Conservation (phyloP, 2,888 invertebrate genomes). For the Notodonta dromedarius region DNA sequence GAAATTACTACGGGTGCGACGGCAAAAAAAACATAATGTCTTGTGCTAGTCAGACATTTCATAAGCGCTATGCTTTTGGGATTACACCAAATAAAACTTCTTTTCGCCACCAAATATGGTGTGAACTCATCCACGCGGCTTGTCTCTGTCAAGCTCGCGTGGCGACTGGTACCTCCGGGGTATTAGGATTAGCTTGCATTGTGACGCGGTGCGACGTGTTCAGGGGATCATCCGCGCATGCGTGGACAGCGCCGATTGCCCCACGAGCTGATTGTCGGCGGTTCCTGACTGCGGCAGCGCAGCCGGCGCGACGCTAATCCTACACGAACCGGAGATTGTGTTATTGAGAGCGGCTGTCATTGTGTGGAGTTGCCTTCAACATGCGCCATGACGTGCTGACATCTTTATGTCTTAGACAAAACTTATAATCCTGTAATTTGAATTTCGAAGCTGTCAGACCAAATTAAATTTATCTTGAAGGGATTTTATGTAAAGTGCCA, state of each 20-base stretch:
- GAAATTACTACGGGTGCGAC: no score
- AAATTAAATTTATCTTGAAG: no score
- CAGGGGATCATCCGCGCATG: constrained; percentile 11
- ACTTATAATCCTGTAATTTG: background rate
- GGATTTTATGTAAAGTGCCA: no score
- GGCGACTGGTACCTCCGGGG: background rate
- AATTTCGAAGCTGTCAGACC: background rate
- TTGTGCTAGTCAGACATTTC: background rate
- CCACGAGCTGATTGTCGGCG: background rate
- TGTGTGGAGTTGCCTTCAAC: background rate
- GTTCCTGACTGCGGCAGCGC: background rate
- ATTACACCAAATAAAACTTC: background rate
- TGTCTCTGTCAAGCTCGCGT: background rate
- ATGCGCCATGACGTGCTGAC: background rate
- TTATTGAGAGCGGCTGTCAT: constrained; percentile 1
- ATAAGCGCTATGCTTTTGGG: background rate
- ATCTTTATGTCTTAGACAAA: constrained; percentile 1
- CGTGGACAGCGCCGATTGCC: constrained; percentile 10
- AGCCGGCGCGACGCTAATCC: background rate
- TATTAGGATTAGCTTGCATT: background rate
- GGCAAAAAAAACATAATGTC: no score
- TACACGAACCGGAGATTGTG: constrained; percentile 2
- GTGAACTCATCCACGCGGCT: background rate
- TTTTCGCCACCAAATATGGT: constrained; percentile 4
- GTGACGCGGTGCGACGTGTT: constrained; percentile 7